phyloP scores from a whole-genome alignment of 2,113 vertebrate species.

The Lagopus muta region DNA sequence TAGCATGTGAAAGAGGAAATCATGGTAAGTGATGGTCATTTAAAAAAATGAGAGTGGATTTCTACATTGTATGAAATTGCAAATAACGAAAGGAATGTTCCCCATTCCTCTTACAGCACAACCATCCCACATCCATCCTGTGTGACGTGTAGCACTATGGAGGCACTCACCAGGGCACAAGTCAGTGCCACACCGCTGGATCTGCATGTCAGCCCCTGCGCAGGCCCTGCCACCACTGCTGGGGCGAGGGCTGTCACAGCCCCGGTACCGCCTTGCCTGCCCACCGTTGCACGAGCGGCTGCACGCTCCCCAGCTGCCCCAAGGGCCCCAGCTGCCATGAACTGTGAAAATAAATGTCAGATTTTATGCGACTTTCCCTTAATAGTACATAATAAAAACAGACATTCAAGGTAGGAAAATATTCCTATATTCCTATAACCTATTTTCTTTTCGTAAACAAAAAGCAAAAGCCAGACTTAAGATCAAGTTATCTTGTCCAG shows the following conservation, averaged over 20 bases:
- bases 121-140: accelerated
- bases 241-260: slow-evolving; percentile 90
- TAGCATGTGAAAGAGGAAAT: not conserved
- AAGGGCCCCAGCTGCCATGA: slow-evolving; percentile 91
- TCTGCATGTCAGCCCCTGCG: slow-evolving; percentile 88
- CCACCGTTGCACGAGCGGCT: slow-evolving; percentile 91
- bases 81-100: not conserved
- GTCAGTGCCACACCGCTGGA: slow-evolving; percentile 85
- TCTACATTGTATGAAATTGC: not conserved
- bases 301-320: slow-evolving; percentile 93
- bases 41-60: not conserved
- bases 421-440: not conserved
- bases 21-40: not conserved
- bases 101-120: not conserved
- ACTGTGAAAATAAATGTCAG: slow-evolving; percentile 72
- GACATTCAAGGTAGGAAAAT: not conserved
- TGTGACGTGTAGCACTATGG: not conserved
- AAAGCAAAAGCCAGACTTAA: not conserved
- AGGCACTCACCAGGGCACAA: slow-evolving; percentile 86
- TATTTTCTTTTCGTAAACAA: not conserved
- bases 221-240: slow-evolving; percentile 89
- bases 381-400: not conserved
- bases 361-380: not conserved
- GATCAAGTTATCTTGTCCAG: not conserved
- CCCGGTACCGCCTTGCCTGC: slow-evolving; percentile 88